phyloP scores from a whole-genome alignment of 2,888 invertebrate genomes.

The Anodontia alba region DNA sequence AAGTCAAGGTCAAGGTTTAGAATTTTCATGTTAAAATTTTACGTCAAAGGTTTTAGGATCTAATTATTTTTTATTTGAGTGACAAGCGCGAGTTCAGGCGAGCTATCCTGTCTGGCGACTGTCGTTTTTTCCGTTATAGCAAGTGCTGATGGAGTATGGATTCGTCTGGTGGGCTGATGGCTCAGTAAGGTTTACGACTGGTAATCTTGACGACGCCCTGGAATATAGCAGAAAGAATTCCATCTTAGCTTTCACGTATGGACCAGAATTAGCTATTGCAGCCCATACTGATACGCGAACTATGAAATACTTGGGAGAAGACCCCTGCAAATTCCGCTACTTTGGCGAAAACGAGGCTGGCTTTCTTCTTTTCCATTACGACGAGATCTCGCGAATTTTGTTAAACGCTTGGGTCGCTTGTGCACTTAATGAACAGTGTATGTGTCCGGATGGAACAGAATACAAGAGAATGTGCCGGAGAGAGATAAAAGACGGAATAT shows the following conservation, averaged over 20 bases:
- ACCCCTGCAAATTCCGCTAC: slow-evolving; percentile 28
- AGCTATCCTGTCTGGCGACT: no score
- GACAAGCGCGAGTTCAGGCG: no score
- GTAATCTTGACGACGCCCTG: slow-evolving; percentile 22
- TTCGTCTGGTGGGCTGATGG: slow-evolving; percentile 45
- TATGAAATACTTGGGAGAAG: slow-evolving; percentile 35
- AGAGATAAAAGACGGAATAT: slow-evolving; percentile 9
- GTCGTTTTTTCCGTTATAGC: slow-evolving; percentile 32
- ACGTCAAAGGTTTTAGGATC: no score
- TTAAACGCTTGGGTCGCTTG: slow-evolving; percentile 35
- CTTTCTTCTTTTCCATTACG: slow-evolving; percentile 24
- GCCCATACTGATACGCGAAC: slow-evolving; percentile 26
- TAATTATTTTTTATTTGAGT: no score
- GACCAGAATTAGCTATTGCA: slow-evolving; percentile 17
- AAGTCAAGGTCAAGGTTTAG: no score
- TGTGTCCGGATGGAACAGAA: slow-evolving; percentile 28
- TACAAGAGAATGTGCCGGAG: not conserved
- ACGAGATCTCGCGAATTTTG: slow-evolving; percentile 19
- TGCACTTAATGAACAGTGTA: slow-evolving; percentile 38
- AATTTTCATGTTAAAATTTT: no score
- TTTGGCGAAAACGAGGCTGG: slow-evolving; percentile 42
- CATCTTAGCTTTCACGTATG: slow-evolving; percentile 41
- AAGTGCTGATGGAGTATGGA: slow-evolving; percentile 33
- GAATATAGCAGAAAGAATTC: slow-evolving; percentile 34
- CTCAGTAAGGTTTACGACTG: slow-evolving; percentile 30